Percentiles rank a stretch among this genome's conserved stretches.
These are phyloP conservation scores for Spodoptera litura DNA, from an alignment of 1,140 invertebrate species.

Conservation along the genomic window DNA sequence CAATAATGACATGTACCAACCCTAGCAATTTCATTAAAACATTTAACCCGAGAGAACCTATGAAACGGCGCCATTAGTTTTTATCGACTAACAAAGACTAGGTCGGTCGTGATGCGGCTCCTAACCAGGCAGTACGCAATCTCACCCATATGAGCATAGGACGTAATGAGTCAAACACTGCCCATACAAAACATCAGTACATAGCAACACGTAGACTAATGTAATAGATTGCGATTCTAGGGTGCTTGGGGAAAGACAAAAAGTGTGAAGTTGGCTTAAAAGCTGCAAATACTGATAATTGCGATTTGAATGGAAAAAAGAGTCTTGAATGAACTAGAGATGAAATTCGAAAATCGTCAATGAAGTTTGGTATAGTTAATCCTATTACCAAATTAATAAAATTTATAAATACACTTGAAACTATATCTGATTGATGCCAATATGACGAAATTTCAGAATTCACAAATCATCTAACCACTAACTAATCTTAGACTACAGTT, in stretches of 20 bases:
- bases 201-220: constrained; percentile 21
- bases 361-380: too few species aligned
- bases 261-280: too few species aligned
- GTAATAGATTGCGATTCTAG: constrained; percentile 20
- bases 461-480: too few species aligned
- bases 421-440: too few species aligned
- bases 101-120: constrained; percentile 26
- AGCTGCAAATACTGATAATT: too few species aligned
- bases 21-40: not conserved
- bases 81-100: constrained; percentile 5
- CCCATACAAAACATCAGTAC: constrained; percentile 9
- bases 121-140: constrained; percentile 9
- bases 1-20: not conserved
- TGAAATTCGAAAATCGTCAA: too few species aligned
- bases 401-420: too few species aligned
- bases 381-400: too few species aligned
- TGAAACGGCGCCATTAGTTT: constrained; percentile 33
- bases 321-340: too few species aligned
- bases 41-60: constrained; percentile 7
- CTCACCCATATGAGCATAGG: not conserved
- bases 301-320: too few species aligned
- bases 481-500: too few species aligned
- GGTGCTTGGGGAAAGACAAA: not conserved
- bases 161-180: constrained; percentile 26
- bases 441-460: too few species aligned